Base-by-base conservation (phyloP, 2,888 invertebrate species). In the Noctuana brunneofusca region DNA sequence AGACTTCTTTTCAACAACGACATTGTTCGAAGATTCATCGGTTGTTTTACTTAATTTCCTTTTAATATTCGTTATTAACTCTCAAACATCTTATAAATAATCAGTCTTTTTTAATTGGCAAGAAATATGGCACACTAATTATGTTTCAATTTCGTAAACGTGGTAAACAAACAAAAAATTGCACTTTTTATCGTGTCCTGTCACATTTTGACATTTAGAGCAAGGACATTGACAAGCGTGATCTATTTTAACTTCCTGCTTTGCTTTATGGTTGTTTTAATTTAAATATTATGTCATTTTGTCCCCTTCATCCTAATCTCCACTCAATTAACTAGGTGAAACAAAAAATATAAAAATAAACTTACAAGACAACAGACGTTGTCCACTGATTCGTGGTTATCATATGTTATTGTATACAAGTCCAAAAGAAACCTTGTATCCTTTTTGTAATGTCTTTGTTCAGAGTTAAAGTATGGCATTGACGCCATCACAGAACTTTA, bases 341-440 rank as follows among this genome's bases (percentile, higher is more conserved):
- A 64, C 63, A 58, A 48, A 64, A 62, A 11, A 22, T n/a, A 22
- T 0, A 14, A 41, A 41, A 22, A 14, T 11, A 2, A 54, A 93
- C 93, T 93, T 91, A 94, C 94, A 71, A 92, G 87, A 80, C 94
- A 93, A 76, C 94, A 94, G 72, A 95, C 89, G 75, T 94, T 94
- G 79, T 95, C 95, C 70, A 95, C 92, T 53, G 94, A 95, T 84
- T 96, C 96, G 75, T 96, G 94, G 76, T 96, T 95, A 82, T 96
- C 96, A 80, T 96, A 97, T 56, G 96, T 96, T 74, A 97, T 93
- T 55, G 96, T 97, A 79, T 97, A 97, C 67, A 97, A 93, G 91
- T 97, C 96, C 77, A 95, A 92, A 65, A 97, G 93, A 87, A 96
- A 97, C 72, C 96, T 92, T 50, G 96, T 96, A 80, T 97, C 97